phyloP scores from a whole-genome alignment of 2,797 vertebrate genomes.

The Champsocephalus esox region DNA sequence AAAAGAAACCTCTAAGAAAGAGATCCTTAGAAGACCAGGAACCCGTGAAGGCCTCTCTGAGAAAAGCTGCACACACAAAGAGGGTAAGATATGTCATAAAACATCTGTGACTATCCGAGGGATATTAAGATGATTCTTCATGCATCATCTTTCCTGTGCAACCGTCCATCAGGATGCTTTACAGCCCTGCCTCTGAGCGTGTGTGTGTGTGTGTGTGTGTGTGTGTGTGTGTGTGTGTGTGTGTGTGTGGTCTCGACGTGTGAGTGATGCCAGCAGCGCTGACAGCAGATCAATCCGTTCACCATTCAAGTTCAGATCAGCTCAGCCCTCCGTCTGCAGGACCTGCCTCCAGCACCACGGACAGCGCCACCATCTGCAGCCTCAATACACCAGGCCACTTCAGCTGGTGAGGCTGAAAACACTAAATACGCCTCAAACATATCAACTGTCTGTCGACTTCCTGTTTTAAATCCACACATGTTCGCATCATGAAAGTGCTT shows the following conservation, averaged over 20 bases:
- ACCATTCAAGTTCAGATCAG: slow-evolving; percentile 73
- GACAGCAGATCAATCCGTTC: slow-evolving; percentile 80
- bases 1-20: not conserved
- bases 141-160: slow-evolving; percentile 39
- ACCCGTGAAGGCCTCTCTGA: slow-evolving; percentile 4
- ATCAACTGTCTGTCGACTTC: not conserved
- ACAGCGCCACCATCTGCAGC: slow-evolving; percentile 64
- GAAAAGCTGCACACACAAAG: not conserved
- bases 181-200: slow-evolving; percentile 28
- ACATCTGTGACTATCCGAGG: slow-evolving; percentile 47
- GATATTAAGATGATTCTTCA: slow-evolving; percentile 58
- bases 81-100: slow-evolving; percentile 31
- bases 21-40: not conserved
- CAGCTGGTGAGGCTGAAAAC: slow-evolving; percentile 3
- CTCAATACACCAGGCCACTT: not conserved
- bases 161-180: slow-evolving; percentile 65
- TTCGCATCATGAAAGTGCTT: too few relatives aligned
- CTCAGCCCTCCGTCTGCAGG: slow-evolving; percentile 53
- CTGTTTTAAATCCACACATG: slow-evolving; percentile 7
- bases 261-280: slow-evolving; percentile 66
- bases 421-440: too few relatives aligned
- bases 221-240: not conserved
- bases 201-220: not conserved
- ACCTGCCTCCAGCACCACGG: slow-evolving; percentile 76
- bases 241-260: slow-evolving; percentile 36